Evolutionary conservation across 2,113 vertebrate genomes (phyloP).

Genomic region (Forbesichthys agassizii): DNA sequence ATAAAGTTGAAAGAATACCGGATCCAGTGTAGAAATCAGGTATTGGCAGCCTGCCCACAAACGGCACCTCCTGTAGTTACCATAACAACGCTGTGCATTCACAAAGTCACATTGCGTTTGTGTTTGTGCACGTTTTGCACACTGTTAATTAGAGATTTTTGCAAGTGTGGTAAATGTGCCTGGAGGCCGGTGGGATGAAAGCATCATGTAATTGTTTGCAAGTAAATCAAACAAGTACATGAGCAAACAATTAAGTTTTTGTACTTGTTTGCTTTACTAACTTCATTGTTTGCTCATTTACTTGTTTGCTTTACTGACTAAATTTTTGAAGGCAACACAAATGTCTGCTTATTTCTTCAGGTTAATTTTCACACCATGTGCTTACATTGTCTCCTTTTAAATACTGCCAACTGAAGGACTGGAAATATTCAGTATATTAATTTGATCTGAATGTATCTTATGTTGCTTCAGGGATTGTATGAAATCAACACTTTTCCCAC

Average conservation of each 20-base stretch:
- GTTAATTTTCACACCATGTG: background rate
- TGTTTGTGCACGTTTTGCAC: background rate
- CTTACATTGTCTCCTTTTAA: background rate
- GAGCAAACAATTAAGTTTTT: no score
- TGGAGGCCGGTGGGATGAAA: constrained; percentile 53
- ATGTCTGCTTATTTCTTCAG: constrained; percentile 3
- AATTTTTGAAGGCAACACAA: constrained; percentile 18
- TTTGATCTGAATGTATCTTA: constrained; percentile 21
- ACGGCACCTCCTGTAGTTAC: constrained; percentile 4
- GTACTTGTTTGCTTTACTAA: no score
- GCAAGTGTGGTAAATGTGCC: constrained; percentile 60
- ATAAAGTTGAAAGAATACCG: background rate
- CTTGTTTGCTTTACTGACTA: background rate
- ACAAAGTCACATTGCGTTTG: background rate
- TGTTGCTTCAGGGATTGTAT: constrained; percentile 39
- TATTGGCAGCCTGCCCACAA: constrained; percentile 12
- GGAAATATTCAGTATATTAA: constrained; percentile 13
- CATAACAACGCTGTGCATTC: constrained; percentile 5
- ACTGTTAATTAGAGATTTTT: constrained; percentile 26
- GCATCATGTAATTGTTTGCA: background rate
- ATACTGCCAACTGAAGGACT: constrained; percentile 20
- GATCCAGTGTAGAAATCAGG: background rate
- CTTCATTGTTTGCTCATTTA: no score
- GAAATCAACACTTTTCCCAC: constrained; percentile 54
- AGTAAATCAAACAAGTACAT: no score